Conservation (phyloP, 2,888 invertebrate genomes). For the Eristalis intricaria region DNA sequence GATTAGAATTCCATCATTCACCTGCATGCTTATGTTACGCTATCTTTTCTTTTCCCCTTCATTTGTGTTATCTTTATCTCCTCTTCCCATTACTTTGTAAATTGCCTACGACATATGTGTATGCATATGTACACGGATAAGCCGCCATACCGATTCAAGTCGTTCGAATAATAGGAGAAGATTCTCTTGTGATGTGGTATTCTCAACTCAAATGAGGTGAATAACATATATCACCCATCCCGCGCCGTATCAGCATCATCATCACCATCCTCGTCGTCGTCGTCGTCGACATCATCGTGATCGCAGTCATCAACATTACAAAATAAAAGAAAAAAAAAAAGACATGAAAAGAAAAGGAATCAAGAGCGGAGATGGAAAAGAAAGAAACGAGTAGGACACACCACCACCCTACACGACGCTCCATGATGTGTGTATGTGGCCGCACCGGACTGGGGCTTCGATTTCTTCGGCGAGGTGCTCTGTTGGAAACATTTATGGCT, state of each 20-base stretch:
- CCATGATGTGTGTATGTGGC: constrained; percentile 1
- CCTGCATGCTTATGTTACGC: constrained; percentile 42
- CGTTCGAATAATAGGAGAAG: constrained; percentile 8
- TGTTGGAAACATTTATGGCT: constrained; percentile 30
- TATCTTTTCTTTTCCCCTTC: constrained; percentile 13
- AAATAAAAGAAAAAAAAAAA: background rate
- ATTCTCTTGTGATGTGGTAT: constrained; percentile 25
- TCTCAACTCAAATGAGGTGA: constrained; percentile 55
- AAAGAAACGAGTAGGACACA: constrained; percentile 34
- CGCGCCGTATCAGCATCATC: constrained; percentile 21
- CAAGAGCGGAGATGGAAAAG: constrained; percentile 13
- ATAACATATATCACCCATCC: constrained; percentile 55
- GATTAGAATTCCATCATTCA: constrained; percentile 57
- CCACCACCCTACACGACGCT: constrained; percentile 5
- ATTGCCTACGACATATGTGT: constrained; percentile 25
- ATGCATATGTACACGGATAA: background rate
- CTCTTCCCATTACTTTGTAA: constrained; percentile 27
- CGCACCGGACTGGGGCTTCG: constrained; percentile 22
- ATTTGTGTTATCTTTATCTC: constrained; percentile 29
- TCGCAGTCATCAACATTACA: constrained; percentile 43
- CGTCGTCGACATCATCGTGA: background rate
- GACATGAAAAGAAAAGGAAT: constrained; percentile 1
- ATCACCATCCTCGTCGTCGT: constrained; percentile 21
- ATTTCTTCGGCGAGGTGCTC: constrained; percentile 14
- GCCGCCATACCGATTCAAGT: background rate